Percentiles rank a stretch among this genome's conserved stretches.
Evolutionary conservation across 1,140 invertebrate genomes (phyloP).

Genomic region (Kradibia gibbosae): DNA sequence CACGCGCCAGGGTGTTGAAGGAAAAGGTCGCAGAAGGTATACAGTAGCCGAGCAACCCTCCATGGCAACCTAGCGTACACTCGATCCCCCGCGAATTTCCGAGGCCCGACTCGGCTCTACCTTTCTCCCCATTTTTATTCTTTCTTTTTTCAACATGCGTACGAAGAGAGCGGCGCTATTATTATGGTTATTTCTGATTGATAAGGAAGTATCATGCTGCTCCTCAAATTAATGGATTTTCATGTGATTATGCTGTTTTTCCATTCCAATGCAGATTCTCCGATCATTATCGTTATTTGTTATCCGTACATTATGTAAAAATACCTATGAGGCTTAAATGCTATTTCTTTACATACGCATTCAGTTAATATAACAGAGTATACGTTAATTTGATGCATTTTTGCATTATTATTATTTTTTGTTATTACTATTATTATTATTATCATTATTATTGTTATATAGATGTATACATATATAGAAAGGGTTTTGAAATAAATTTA

Average conservation of each 20-base stretch:
- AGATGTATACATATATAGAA: too few relatives aligned
- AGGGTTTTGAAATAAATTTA: too few relatives aligned
- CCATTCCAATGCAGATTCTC: background rate
- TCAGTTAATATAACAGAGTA: too few relatives aligned
- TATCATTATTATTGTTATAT: too few relatives aligned
- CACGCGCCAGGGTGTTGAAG: background rate
- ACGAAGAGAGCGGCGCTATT: background rate
- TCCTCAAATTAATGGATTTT: constrained; percentile 12
- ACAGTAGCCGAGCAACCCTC: constrained; percentile 64
- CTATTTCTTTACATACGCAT: too few relatives aligned
- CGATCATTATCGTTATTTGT: background rate
- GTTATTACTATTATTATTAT: too few relatives aligned
- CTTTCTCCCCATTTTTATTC: constrained; percentile 40
- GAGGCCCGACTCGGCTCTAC: constrained; percentile 49
- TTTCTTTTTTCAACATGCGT: constrained; percentile 45
- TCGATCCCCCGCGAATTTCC: constrained; percentile 36
- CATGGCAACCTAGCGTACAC: constrained; percentile 58
- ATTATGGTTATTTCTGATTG: constrained; percentile 1
- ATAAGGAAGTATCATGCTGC: background rate
- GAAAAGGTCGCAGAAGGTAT: constrained; percentile 37
- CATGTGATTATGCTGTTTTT: background rate
- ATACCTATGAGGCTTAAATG: too few relatives aligned
- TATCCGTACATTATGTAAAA: too few relatives aligned
- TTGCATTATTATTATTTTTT: too few relatives aligned
- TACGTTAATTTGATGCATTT: too few relatives aligned